These are phyloP conservation scores for Hydrotaea cyrtoneurina DNA, from an alignment of 2,888 invertebrate genomes.

Conservation along the genomic window DNA sequence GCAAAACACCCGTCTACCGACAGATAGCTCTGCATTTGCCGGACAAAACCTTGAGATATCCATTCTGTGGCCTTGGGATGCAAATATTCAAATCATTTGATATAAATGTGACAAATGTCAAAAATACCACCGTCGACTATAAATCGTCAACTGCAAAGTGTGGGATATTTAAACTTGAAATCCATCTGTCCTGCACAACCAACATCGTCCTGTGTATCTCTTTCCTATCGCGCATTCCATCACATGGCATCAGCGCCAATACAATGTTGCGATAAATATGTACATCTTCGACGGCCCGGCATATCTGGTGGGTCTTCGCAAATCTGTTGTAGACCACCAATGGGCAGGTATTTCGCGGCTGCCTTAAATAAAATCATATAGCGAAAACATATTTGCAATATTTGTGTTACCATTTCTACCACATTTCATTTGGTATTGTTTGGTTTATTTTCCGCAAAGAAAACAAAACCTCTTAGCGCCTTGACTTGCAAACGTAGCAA, in stretches of 20 bases:
- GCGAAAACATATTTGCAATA: conserved; percentile 49
- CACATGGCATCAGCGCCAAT: neutral
- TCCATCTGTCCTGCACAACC: too few species aligned
- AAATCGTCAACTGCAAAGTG: too few species aligned
- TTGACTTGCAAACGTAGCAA: conserved; percentile 30
- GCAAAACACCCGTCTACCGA: too few species aligned
- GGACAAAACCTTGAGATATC: too few species aligned
- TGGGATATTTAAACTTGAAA: too few species aligned
- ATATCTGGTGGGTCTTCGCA: neutral
- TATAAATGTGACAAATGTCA: too few species aligned
- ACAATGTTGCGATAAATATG: conserved; percentile 4
- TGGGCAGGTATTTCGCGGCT: neutral
- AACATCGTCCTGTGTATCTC: too few species aligned
- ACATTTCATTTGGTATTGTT: conserved; percentile 21
- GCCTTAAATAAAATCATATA: neutral
- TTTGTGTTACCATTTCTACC: conserved; percentile 2
- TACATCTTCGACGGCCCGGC: neutral
- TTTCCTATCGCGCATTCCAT: too few species aligned
- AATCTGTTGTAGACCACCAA: neutral
- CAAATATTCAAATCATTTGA: too few species aligned
- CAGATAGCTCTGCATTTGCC: too few species aligned
- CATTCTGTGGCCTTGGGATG: too few species aligned
- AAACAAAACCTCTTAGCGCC: conserved; percentile 48
- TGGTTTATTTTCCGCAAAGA: conserved; percentile 15
- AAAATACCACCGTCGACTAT: too few species aligned